These are phyloP conservation scores for Limnephilus lunatus DNA, from an alignment of 2,888 invertebrate genomes.

Conservation along the genomic window DNA sequence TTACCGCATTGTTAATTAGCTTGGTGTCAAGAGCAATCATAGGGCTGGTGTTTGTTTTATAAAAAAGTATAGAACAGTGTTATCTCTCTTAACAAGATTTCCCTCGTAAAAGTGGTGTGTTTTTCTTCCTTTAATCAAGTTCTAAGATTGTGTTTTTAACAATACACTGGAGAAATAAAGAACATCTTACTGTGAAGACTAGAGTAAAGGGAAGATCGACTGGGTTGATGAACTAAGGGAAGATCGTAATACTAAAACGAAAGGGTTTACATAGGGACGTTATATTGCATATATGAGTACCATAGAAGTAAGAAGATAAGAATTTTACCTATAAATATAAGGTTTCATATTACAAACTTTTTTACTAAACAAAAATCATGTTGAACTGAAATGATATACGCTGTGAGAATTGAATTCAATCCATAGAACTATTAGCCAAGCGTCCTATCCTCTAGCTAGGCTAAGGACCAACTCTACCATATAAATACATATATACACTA, in stretches of 20 bases:
- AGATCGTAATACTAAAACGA: too few relatives aligned
- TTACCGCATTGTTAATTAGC: background rate
- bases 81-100: background rate
- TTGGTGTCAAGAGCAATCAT: background rate
- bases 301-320: background rate
- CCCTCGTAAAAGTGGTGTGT: background rate
- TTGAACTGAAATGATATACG: too few relatives aligned
- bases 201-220: background rate
- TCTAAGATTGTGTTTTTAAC: background rate
- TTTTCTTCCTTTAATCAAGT: background rate
- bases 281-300: too few relatives aligned
- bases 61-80: background rate
- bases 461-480: too few relatives aligned
- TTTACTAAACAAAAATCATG: background rate
- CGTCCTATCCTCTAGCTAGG: too few relatives aligned
- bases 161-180: background rate
- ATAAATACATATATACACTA: too few relatives aligned
- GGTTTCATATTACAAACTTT: too few relatives aligned
- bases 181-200: background rate
- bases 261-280: too few relatives aligned
- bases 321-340: background rate
- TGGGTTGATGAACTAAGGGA: too few relatives aligned
- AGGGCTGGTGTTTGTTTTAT: too few relatives aligned
- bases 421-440: too few relatives aligned
- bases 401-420: too few relatives aligned